Base-by-base conservation (phyloP, 2,888 invertebrate genomes). In the Coecobrya sp. region DNA sequence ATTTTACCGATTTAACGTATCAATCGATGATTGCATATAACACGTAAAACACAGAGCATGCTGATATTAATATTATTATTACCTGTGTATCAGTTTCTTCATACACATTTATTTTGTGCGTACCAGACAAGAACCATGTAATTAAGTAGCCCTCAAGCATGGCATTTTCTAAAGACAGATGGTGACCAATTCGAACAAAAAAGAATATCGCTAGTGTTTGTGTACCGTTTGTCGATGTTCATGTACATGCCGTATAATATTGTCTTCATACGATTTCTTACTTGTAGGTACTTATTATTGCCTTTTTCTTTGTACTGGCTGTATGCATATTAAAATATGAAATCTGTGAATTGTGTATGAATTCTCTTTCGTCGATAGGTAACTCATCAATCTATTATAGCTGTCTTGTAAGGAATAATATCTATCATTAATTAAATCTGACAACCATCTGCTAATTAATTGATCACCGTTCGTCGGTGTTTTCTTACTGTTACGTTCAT, bases 381-480 rank as follows among this genome's bases (percentile, higher is more conserved):
- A 81, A 91, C 27, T 52, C 79, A 91, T 91, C 91, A 76, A 91
- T 90, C 90, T 86, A 86, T 91, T 91, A 82, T 79, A 81, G 70
- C 36, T 91, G 91, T 91, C 91, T 81, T 79, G 73, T 11, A 30
- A 7, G 81, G 52, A 87, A 65, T 70, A 91, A 81, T 79, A 91
- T 86, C 85, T 68, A 68, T 92, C 88, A 92, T 92, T 92, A 89
- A 92, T 89, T 86, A 92, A 89, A 81, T 92, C 92, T 92, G 92
- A 92, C 92, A 92, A 92, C 88, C 92, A 92, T 86, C 89, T 89
- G 79, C 92, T 92, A 89, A 89, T 92, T 92, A 92, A 89, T 89
- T 89, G 91, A 91, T 91, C 91, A 91, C 82, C 86, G 91, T 86
- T 91, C 82, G 86, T 76, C 49, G 22, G 19, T 16, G 19, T 30